Base-by-base conservation (phyloP, 2,113 vertebrate genomes). In the Limnothrissa miodon region DNA sequence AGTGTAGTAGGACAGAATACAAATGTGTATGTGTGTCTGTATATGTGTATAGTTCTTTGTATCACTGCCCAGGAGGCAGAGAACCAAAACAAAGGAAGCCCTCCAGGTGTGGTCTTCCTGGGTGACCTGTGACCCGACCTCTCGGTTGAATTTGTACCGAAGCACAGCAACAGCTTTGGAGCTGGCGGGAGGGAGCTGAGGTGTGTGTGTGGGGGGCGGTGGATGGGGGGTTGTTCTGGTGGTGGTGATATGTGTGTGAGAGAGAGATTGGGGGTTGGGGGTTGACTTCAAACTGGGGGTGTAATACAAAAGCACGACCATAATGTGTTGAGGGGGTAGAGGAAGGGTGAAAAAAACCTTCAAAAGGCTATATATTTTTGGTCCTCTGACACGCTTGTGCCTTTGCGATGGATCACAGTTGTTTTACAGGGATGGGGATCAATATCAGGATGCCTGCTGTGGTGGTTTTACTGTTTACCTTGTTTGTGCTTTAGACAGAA, bases 31-130 rank as follows among this genome's bases (percentile, higher is more conserved):
- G 42, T 42, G 42, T 42, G 42, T 42, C 2, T 42, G 42, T 42
- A 6, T 36, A 2, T 36, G 29, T 74, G 66, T 74, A 33, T 10
- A 74, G 29, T 74, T 4, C 66, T 33, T 11, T 29, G 66, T 74
- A 74, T 74, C 17, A 13, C 33, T 74, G 29, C 29, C 66, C 25
- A 11, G 80, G 48, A 39, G 17, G 80, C 46, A 39, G 48, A 15
- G 33, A 45, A 74, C 39, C 80, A 79, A 85, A 74, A 62, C 45
- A 88, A 80, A 83, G 53, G 44, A 78, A 78, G 45, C 81, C 19
- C 83, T 83, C 82, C 42, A 86, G 83, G 78, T 89, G 78, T 83
- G 62, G 83, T 81, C 80, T 80, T n/a, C 39, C 39, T 80, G 83
- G 33, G 25, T 87, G 70, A 86, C 44, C 44, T 53, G 9, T 88